Base-by-base conservation (phyloP, 1,140 invertebrate species). In the Armadillidium nasatum region DNA sequence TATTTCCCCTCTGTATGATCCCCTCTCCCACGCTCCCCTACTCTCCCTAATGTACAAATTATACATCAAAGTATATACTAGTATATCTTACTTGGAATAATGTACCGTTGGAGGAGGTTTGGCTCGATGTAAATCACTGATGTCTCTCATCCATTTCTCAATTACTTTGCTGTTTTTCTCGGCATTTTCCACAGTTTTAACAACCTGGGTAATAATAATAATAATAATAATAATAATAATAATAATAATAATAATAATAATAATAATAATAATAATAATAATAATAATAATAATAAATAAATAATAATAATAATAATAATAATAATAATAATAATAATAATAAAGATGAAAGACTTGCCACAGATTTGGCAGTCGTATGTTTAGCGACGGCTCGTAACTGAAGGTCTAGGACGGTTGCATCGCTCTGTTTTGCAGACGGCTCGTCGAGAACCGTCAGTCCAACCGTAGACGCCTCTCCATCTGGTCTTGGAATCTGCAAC, bases 101-200 rank as follows among this genome's bases (percentile, higher is more conserved):
- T 93, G 89, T 45, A 97, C 92, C 13, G 92, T 90, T 0, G 92
- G 91, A 45, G 92, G 89, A 45, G 94, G 94, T 85, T 94, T 95
- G 45, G 89, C 90, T 78, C 91, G 87, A 82, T 97, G 94, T 75
- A 98, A 84, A 82, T 96, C 92, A 81, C 90, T 90, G 71, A 98
- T 95, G 83, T 94, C 95, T 78, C 93, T 91, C 74, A 98, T 95
- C 95, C 95, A 98, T 77, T 92, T 91, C 74, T 97, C 94, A 74
- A 98, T 92, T 4, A 93, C 89, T 85, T 94, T 94, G 0, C 89
- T 85, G 84, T 95, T 93, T 84, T 93, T 94, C 81, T 94, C 92
- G 0, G 93, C 91, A 82, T 92, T 89, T 54, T 93, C 91, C 50
- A 97, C 86, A 83, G 92, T 91, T 85, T 96, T 95, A 9, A 96